Percentiles rank a stretch among this genome's conserved stretches.
These are phyloP conservation scores for Neopipo cinnamomea DNA, from an alignment of 2,113 vertebrate species.

Conservation along the genomic window DNA sequence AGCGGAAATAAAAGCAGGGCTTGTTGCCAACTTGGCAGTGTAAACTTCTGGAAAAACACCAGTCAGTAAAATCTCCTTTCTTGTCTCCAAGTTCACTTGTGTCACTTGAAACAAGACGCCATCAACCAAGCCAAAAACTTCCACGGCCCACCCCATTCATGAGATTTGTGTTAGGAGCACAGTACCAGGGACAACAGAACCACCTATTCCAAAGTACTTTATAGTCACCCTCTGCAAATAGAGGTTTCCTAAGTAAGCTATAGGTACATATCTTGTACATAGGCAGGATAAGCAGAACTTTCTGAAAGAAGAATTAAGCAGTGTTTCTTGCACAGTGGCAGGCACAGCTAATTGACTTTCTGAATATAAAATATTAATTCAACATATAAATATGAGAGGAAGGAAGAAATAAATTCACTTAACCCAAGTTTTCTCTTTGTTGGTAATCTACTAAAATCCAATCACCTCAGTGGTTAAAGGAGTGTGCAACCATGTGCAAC, in stretches of 20 bases:
- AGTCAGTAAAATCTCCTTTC: background rate
- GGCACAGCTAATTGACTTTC: background rate
- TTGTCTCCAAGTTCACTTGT: background rate
- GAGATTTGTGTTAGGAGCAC: background rate
- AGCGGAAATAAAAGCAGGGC: background rate
- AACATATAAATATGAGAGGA: background rate
- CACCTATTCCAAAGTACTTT: background rate
- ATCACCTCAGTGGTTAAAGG: background rate
- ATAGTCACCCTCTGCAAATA: background rate
- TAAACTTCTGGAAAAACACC: background rate
- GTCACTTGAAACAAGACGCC: background rate
- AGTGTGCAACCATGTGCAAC: too few relatives aligned
- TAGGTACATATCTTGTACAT: background rate
- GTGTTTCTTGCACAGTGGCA: background rate
- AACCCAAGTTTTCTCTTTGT: accelerated
- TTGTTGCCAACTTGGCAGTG: background rate
- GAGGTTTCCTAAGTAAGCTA: background rate
- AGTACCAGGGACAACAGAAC: background rate
- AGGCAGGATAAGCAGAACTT: background rate
- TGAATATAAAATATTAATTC: background rate
- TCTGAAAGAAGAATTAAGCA: background rate
- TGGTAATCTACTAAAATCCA: background rate
- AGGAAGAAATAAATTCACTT: background rate
- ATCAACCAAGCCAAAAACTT: background rate
- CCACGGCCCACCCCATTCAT: accelerated